Evolutionary conservation across 1,140 invertebrate genomes (phyloP).

Genomic region (Eumaeus atala): DNA sequence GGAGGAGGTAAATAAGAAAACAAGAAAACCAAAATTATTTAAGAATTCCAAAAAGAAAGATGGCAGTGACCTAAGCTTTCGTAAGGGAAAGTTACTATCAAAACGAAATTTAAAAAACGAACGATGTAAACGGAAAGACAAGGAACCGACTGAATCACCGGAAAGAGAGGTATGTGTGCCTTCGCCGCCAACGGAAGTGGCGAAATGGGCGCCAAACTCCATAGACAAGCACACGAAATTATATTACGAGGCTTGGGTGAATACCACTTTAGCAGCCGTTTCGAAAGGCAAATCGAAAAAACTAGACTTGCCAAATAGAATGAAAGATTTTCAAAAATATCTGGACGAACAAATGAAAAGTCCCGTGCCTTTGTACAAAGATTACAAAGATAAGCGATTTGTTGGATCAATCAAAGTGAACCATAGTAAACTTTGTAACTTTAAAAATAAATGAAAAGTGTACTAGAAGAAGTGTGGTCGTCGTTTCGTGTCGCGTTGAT

Average conservation of each 20-base stretch:
- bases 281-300: background rate
- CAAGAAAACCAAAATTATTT: no score
- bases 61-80: no score
- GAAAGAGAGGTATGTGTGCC: no score
- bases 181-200: slow-evolving; percentile 41
- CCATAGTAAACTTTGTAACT: slow-evolving; percentile 21
- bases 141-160: no score
- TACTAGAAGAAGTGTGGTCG: no score
- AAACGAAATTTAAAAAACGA: no score
- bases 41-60: no score
- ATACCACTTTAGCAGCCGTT: slow-evolving; percentile 39
- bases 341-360: slow-evolving; percentile 20
- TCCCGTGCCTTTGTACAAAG: slow-evolving; percentile 34
- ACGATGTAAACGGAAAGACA: no score
- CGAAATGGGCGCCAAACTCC: slow-evolving; percentile 34
- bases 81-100: no score
- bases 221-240: slow-evolving; percentile 39
- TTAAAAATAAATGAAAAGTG: background rate
- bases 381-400: slow-evolving; percentile 40
- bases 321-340: background rate
- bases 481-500: no score
- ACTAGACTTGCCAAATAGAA: background rate
- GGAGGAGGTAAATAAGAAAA: no score
- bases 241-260: slow-evolving; percentile 58
- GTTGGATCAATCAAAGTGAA: slow-evolving; percentile 45